Conservation (phyloP, 2,888 invertebrate genomes). For the Oeneis ivallda region DNA sequence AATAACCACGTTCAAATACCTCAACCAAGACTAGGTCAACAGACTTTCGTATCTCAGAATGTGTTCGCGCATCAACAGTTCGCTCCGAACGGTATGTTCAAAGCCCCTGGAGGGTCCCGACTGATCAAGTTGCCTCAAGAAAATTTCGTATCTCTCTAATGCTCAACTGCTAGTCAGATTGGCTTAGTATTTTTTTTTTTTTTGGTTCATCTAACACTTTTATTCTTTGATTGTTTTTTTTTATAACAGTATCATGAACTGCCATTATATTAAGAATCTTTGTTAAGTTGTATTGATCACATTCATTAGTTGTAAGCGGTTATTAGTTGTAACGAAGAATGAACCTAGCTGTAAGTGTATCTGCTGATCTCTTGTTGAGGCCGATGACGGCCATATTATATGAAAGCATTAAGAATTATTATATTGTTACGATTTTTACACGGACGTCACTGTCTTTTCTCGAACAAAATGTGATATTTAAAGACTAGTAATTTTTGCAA, state of each 20-base stretch:
- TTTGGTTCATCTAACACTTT: slow-evolving; percentile 45
- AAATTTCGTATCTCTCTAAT: slow-evolving; percentile 57
- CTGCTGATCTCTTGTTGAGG: slow-evolving; percentile 78
- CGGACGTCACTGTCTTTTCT: slow-evolving; percentile 78
- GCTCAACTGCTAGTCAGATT: slow-evolving; percentile 54
- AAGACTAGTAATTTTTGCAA: slow-evolving; percentile 76
- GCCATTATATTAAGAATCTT: slow-evolving; percentile 72
- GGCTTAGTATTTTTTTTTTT: slow-evolving; percentile 41
- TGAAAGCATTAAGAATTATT: slow-evolving; percentile 82
- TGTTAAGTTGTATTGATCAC: slow-evolving; percentile 65
- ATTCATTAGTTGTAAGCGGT: slow-evolving; percentile 68
- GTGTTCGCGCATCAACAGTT: slow-evolving; percentile 56
- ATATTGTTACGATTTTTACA: slow-evolving; percentile 76
- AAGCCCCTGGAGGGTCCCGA: slow-evolving; percentile 61
- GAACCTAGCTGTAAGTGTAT: slow-evolving; percentile 68
- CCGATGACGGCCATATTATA: slow-evolving; percentile 63
- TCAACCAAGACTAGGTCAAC: slow-evolving; percentile 60
- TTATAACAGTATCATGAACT: slow-evolving; percentile 64
- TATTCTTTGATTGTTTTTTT: slow-evolving; percentile 64
- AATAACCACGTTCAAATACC: slow-evolving; percentile 73
- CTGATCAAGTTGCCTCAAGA: slow-evolving; percentile 68
- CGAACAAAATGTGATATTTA: slow-evolving; percentile 80
- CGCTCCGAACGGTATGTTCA: slow-evolving; percentile 56
- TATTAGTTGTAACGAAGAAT: slow-evolving; percentile 64
- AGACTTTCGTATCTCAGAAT: slow-evolving; percentile 46